These are phyloP conservation scores for Boulengeromyrus knoepffleri DNA, from an alignment of 2,113 vertebrate species.

Conservation along the genomic window DNA sequence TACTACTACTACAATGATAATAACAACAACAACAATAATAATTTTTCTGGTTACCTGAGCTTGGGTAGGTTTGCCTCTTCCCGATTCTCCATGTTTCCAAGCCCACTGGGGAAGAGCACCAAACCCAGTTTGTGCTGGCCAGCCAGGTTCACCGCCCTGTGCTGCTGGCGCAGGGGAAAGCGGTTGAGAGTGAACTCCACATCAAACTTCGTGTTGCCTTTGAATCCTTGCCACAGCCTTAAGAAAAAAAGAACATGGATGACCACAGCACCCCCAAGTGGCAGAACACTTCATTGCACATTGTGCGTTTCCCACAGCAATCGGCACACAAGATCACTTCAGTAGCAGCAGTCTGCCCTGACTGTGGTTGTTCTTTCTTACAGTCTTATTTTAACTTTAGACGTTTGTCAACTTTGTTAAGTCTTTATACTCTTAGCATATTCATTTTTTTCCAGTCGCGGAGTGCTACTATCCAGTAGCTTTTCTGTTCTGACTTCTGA, in stretches of 20 bases:
- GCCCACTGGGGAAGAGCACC: slow-evolving; percentile 52
- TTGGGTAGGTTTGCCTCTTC: slow-evolving; percentile 29
- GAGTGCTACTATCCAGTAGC: no score
- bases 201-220: slow-evolving; percentile 70
- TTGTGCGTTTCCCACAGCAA: not conserved
- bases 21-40: not conserved
- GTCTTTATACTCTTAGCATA: not conserved
- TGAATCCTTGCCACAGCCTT: slow-evolving; percentile 67
- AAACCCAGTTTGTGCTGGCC: slow-evolving; percentile 42
- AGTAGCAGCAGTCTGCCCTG: not conserved
- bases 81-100: not conserved
- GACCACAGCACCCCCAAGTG: not conserved
- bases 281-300: not conserved
- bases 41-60: slow-evolving; percentile 43
- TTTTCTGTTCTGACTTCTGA: no score
- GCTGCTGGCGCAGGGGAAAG: slow-evolving; percentile 70
- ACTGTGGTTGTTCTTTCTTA: not conserved
- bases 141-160: slow-evolving; percentile 68
- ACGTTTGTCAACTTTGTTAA: not conserved
- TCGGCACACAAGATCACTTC: not conserved
- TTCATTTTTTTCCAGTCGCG: no score
- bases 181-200: slow-evolving; percentile 84
- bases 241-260: not conserved
- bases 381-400: not conserved
- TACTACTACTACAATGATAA: not conserved